phyloP scores from a whole-genome alignment of 2,113 vertebrate genomes.

The Podocnemis expansa region DNA sequence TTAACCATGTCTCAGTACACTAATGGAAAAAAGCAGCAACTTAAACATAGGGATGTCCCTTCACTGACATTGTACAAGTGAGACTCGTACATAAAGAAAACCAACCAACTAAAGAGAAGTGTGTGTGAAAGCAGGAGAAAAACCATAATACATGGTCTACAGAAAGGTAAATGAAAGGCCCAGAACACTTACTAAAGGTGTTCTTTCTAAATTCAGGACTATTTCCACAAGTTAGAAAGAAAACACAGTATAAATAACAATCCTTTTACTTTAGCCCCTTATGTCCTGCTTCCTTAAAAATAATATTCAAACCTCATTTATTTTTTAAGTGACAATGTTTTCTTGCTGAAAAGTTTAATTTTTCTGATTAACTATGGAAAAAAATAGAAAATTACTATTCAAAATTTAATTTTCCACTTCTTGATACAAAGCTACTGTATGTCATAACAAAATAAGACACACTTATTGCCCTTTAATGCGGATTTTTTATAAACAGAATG shows the following conservation, averaged over 20 bases:
- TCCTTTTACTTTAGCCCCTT: background rate
- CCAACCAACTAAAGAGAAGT: background rate
- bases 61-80: background rate
- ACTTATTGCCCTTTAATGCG: background rate
- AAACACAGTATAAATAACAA: background rate
- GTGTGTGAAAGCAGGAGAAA: background rate
- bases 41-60: background rate
- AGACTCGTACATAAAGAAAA: background rate
- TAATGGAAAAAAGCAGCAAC: background rate
- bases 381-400: background rate
- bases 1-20: background rate
- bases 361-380: background rate
- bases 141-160: accelerated
- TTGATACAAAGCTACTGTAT: background rate
- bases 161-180: background rate
- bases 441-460: background rate
- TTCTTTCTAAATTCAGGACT: background rate
- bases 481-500: background rate
- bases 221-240: slow-evolving; percentile 4
- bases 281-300: slow-evolving; percentile 36
- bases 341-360: background rate
- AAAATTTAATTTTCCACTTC: slow-evolving; percentile 6
- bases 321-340: background rate
- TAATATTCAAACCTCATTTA: background rate
- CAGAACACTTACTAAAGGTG: background rate